phyloP scores from a whole-genome alignment of 1,140 invertebrate genomes.

The Prorops nasuta region DNA sequence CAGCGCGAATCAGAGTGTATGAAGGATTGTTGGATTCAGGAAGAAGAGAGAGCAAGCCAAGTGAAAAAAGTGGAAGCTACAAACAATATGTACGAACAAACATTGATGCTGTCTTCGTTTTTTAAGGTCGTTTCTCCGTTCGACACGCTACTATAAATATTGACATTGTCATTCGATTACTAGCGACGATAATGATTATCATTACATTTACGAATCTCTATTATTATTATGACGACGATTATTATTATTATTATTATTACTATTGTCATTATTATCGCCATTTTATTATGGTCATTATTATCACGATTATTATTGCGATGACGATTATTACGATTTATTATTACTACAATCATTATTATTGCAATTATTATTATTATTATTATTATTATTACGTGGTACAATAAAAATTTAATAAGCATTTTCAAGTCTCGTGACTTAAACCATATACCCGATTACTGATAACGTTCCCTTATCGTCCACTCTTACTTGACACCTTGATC shows the following conservation, averaged over 20 bases:
- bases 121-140: conserved; percentile 45
- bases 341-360: conserved; percentile 32
- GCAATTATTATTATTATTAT: conserved; percentile 24
- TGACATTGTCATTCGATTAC: conserved; percentile 51
- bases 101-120: conserved; percentile 51
- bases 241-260: conserved; percentile 32
- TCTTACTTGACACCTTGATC: conserved; percentile 22
- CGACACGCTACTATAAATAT: conserved; percentile 48
- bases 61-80: conserved; percentile 39
- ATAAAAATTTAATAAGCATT: conserved; percentile 55
- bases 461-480: conserved; percentile 11
- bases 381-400: conserved; percentile 55
- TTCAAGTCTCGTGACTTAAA: conserved; percentile 29
- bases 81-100: conserved; percentile 50
- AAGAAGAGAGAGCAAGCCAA: conserved; percentile 17
- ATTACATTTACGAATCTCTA: conserved; percentile 44
- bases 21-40: no score
- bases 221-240: conserved; percentile 35
- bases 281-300: conserved; percentile 38
- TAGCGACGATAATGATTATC: conserved; percentile 41
- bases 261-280: conserved; percentile 46
- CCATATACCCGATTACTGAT: neutral
- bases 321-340: conserved; percentile 15
- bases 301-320: conserved; percentile 17
- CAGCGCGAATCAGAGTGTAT: no score